These are phyloP conservation scores for Drosophila nr. fundita DNA, from an alignment of 2,888 invertebrate species.

Conservation along the genomic window DNA sequence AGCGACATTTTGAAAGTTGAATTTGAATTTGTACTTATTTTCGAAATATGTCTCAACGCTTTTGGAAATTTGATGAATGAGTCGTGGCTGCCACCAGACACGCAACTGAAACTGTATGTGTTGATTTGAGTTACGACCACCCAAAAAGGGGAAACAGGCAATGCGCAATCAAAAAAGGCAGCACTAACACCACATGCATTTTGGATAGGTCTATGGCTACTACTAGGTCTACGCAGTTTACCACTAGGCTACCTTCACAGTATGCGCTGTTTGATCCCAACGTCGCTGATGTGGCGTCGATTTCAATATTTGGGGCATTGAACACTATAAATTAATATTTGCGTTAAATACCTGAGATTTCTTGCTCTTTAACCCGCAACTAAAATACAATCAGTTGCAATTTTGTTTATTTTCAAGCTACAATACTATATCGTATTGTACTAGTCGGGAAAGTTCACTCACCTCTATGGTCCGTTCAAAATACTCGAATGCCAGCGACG, in stretches of 20 bases:
- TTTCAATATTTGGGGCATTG: conserved; percentile 79
- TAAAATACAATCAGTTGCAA: not conserved
- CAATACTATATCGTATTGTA: not conserved
- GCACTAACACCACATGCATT: conserved; percentile 36
- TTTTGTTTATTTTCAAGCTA: conserved; percentile 6
- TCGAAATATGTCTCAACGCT: conserved; percentile 63
- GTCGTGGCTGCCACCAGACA: conserved; percentile 43
- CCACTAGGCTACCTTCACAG: conserved; percentile 70
- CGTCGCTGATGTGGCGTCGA: conserved; percentile 80
- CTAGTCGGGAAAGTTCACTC: conserved; percentile 71
- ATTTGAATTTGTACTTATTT: conserved; percentile 63
- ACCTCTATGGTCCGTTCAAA: conserved; percentile 93
- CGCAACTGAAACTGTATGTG: conserved; percentile 17
- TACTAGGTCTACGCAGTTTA: conserved; percentile 4
- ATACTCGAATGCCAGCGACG: conserved; percentile 89
- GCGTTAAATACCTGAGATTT: conserved; percentile 16
- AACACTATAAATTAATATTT: conserved; percentile 74
- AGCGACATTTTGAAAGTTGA: conserved; percentile 72
- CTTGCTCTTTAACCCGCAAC: not conserved
- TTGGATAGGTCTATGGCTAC: conserved; percentile 3
- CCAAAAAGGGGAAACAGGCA: conserved; percentile 44
- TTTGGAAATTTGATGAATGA: conserved; percentile 78
- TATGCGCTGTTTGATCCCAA: conserved; percentile 75
- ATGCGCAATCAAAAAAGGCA: conserved; percentile 25
- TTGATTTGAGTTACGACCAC: conserved; percentile 51